Evolutionary conservation across 2,797 vertebrate genomes (phyloP).

Genomic region (Peromyscus eremicus): DNA sequence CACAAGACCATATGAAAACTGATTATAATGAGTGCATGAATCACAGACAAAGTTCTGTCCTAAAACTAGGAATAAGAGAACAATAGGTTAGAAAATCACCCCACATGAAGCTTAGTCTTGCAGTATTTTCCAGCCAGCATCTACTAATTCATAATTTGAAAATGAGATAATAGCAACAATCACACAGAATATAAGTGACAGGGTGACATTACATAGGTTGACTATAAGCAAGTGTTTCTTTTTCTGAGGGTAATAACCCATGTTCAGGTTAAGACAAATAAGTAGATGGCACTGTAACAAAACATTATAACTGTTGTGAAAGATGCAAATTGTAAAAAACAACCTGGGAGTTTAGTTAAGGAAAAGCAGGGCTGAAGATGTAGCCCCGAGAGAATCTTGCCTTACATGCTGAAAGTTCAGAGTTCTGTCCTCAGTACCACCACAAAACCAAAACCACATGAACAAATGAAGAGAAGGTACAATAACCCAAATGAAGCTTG

Average conservation of each 20-base stretch:
- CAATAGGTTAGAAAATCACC: neutral
- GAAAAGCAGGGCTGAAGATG: neutral
- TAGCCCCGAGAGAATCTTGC: neutral
- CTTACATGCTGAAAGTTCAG: neutral
- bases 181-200: neutral
- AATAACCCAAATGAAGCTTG: neutral
- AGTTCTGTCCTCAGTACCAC: neutral
- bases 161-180: neutral
- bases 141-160: neutral
- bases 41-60: neutral
- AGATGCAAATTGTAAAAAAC: neutral
- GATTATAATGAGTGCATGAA: neutral
- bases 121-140: neutral
- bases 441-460: neutral
- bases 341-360: neutral
- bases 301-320: neutral
- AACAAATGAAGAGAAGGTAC: neutral
- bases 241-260: neutral
- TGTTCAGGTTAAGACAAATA: conserved; percentile 26
- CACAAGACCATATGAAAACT: conserved; percentile 18
- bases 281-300: neutral
- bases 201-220: neutral
- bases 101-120: neutral
- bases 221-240: conserved; percentile 4
- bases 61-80: neutral